Percentiles rank a stretch among this genome's conserved stretches.
Evolutionary conservation across 2,797 vertebrate species (phyloP).

Genomic region (Brachyrhaphis roseni): DNA sequence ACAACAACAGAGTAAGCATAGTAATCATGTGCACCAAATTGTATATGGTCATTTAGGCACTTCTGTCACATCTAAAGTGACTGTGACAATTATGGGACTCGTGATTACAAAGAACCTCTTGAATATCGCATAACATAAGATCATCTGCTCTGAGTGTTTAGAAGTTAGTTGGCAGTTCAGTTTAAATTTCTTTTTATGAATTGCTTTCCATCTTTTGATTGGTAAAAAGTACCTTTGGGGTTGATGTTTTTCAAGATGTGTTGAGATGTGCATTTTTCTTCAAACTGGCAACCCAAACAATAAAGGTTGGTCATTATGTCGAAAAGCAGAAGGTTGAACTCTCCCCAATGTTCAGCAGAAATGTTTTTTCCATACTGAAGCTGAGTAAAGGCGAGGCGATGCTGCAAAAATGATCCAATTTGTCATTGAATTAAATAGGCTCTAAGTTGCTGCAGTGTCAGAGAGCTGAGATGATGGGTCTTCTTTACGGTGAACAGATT

Average conservation of each 20-base stretch:
- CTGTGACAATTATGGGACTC: slow-evolving; percentile 9
- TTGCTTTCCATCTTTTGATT: not conserved
- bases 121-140: slow-evolving; percentile 16
- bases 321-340: not conserved
- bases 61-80: slow-evolving; percentile 15
- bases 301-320: no score
- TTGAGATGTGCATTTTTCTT: not conserved
- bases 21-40: slow-evolving; percentile 20
- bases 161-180: not conserved
- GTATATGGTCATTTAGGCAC: slow-evolving; percentile 1
- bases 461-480: slow-evolving; percentile 34
- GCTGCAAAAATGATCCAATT: slow-evolving; percentile 14
- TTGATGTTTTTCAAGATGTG: slow-evolving; percentile 3
- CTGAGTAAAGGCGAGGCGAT: slow-evolving; percentile 11
- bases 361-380: not conserved
- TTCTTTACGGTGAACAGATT: slow-evolving; percentile 71
- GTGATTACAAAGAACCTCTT: slow-evolving; percentile 17
- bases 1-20: slow-evolving; percentile 5
- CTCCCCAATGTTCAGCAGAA: not conserved
- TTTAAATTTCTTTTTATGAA: not conserved
- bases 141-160: slow-evolving; percentile 15
- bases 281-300: not conserved
- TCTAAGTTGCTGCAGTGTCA: slow-evolving; percentile 17
- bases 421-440: slow-evolving; percentile 16
- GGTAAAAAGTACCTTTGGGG: not conserved